These are phyloP conservation scores for Cololabis saira DNA, from an alignment of 2,113 vertebrate genomes.

Conservation along the genomic window DNA sequence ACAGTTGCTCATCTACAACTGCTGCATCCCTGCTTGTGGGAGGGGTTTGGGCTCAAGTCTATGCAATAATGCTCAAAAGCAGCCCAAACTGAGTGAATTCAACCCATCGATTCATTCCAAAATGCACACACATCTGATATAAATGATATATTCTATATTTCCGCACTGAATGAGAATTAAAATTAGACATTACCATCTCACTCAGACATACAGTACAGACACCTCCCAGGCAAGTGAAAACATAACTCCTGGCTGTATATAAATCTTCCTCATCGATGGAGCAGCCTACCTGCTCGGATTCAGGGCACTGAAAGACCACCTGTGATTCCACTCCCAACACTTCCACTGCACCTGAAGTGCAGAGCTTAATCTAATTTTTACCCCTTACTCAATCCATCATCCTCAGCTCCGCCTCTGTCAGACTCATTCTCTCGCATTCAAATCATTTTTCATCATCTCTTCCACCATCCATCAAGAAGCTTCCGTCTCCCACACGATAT, in stretches of 20 bases:
- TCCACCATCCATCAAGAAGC: conserved; percentile 48
- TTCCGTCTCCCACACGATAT: conserved; percentile 41
- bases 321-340: conserved; percentile 47
- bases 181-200: neutral
- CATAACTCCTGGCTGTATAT: conserved; percentile 4
- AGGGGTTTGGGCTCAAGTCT: neutral
- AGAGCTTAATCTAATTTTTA: conserved; percentile 65
- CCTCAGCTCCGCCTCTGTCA: conserved; percentile 49
- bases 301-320: conserved; percentile 33
- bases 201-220: conserved; percentile 20
- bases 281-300: conserved; percentile 44
- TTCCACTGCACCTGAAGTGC: conserved; percentile 62
- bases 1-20: too few relatives aligned
- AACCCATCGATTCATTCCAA: neutral
- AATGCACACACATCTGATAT: too few relatives aligned
- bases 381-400: conserved; percentile 32
- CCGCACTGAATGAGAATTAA: too few relatives aligned
- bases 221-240: conserved; percentile 32
- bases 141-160: too few relatives aligned
- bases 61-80: neutral
- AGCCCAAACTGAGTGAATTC: neutral
- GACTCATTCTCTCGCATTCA: conserved; percentile 39
- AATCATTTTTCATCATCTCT: conserved; percentile 64
- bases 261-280: conserved; percentile 56
- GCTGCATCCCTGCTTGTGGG: neutral